Conservation (phyloP, 2,888 invertebrate genomes). For the Orchestes rusci region DNA sequence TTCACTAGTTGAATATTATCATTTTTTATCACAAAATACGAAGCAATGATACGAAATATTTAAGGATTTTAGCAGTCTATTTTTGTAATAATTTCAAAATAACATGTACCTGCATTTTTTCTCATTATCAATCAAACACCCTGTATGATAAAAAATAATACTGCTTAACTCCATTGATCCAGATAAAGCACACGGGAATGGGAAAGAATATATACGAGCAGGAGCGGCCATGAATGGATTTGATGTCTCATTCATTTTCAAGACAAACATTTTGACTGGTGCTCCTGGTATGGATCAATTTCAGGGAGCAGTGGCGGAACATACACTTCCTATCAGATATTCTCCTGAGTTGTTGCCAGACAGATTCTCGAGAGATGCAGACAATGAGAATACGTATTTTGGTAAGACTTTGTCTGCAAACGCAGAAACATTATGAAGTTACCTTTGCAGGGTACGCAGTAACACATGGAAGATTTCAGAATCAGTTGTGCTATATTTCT, state of each 20-base stretch:
- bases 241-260: slow-evolving; percentile 20
- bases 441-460: slow-evolving; percentile 27
- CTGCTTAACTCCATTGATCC: no score
- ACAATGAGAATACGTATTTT: slow-evolving; percentile 21
- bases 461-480: slow-evolving; percentile 19
- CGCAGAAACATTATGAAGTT: slow-evolving; percentile 1
- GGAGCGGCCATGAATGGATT: slow-evolving; percentile 27
- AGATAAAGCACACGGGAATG: no score
- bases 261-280: no score
- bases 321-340: slow-evolving; percentile 16
- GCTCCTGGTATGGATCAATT: slow-evolving; percentile 16
- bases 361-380: not conserved
- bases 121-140: no score
- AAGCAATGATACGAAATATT: no score
- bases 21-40: no score
- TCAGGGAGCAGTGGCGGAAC: not conserved
- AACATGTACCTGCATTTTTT: no score
- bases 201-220: no score
- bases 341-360: slow-evolving; percentile 5
- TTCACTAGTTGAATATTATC: no score
- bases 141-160: no score
- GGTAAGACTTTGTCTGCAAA: slow-evolving; percentile 22
- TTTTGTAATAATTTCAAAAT: no score
- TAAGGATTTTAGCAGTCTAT: no score
- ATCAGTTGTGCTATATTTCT: slow-evolving; percentile 44